Conservation (phyloP, 1,140 invertebrate genomes). For the Dreissena polymorpha region DNA sequence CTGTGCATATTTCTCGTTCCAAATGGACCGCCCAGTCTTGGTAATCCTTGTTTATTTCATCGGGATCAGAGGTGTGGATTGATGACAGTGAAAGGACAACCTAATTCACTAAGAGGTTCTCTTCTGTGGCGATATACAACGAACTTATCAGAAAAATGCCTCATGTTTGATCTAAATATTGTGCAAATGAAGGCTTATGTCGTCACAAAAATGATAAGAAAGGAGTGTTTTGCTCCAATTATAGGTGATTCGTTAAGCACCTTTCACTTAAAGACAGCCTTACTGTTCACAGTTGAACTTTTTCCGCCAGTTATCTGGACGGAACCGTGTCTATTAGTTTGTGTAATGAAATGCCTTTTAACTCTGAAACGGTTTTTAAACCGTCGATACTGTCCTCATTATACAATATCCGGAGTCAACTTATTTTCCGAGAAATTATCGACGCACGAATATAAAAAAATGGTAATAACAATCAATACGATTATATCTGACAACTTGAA, state of each 20-base stretch:
- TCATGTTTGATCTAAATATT: background rate
- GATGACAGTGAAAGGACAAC: too few relatives aligned
- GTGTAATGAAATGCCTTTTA: background rate
- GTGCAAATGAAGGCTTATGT: conserved; percentile 1
- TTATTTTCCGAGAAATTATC: background rate
- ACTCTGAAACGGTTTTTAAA: background rate
- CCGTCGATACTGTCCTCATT: background rate
- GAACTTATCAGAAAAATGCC: background rate
- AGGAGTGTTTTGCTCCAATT: background rate
- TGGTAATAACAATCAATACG: too few relatives aligned
- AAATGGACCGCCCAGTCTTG: background rate
- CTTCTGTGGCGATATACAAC: background rate
- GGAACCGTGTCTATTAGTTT: background rate
- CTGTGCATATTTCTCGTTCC: too few relatives aligned
- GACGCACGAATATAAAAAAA: too few relatives aligned
- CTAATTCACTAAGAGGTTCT: too few relatives aligned
- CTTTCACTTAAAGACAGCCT: background rate
- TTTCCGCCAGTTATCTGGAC: background rate
- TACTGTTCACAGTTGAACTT: background rate
- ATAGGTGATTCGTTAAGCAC: background rate
- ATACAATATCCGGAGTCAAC: background rate
- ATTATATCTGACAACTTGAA: too few relatives aligned
- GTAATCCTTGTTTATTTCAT: background rate
- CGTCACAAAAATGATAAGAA: background rate
- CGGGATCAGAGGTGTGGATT: too few relatives aligned